Percentiles rank a stretch among this genome's conserved stretches.
These are phyloP conservation scores for Acipenser ruthenus DNA, from an alignment of 2,797 vertebrate genomes.

Conservation along the genomic window DNA sequence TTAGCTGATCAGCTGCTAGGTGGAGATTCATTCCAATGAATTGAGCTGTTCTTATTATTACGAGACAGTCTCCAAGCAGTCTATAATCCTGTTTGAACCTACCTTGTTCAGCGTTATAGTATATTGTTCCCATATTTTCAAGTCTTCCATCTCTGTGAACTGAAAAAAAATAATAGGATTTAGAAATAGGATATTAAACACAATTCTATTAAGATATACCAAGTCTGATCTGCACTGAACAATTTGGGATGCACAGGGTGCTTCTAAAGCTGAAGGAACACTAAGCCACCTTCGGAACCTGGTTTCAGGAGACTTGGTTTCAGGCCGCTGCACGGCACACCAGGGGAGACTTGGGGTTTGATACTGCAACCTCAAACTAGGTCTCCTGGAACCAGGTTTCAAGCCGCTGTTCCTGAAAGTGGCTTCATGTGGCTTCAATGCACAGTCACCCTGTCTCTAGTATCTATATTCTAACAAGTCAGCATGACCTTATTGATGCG, in stretches of 20 bases:
- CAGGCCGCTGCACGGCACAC: too few species aligned
- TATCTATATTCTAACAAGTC: too few species aligned
- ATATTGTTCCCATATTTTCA: slow-evolving; percentile 93
- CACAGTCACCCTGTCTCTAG: too few species aligned
- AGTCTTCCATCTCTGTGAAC: slow-evolving; percentile 81
- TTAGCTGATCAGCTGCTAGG: neutral
- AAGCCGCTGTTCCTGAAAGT: too few species aligned
- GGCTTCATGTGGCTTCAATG: too few species aligned
- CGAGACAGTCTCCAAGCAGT: neutral
- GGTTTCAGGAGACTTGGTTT: too few species aligned
- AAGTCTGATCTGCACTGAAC: neutral
- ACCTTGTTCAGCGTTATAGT: slow-evolving; percentile 79
- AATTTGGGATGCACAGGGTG: neutral
- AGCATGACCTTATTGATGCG: too few species aligned
- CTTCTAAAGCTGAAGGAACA: too few species aligned
- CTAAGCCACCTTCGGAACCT: neutral
- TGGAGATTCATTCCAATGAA: neutral
- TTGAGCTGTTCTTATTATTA: too few species aligned
- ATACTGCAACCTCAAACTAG: too few species aligned
- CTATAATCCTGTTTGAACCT: slow-evolving; percentile 34
- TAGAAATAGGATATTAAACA: neutral
- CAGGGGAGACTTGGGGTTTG: too few species aligned
- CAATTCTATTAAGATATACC: slow-evolving; percentile 1
- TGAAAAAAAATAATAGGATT: slow-evolving; percentile 26
- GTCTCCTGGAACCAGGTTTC: too few species aligned